Evolutionary conservation across 2,888 invertebrate species (phyloP), one percentile per base, ranked within the genome.

Genomic region (Seira sanloemensis): DNA sequence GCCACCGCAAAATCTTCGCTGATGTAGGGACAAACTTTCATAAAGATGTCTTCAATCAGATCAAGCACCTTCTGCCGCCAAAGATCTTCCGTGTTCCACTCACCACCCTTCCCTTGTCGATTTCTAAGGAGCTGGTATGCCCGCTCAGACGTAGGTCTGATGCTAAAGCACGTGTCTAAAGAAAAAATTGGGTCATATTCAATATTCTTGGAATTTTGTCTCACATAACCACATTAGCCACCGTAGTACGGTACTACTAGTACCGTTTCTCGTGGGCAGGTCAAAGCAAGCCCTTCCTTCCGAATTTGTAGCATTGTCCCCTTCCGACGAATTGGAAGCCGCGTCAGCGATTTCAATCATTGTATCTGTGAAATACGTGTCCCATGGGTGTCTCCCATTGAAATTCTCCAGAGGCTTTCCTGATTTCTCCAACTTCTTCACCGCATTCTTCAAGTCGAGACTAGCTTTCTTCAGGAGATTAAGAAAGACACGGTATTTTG

Each of bases 31-130:
- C 81, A 84, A 25, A 66, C 74, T 9, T 68, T 54, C 5, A 1
- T 16, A 54, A 78, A 84, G 9, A 86, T 76, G 4, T 74, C 25
- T 26, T 67, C 80, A 0, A 86, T 65, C 23, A 81, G 26, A 2
- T 84, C 72, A 0, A 86, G 19, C 0, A 86, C 68, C 1, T 69
- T 66, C 4, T 72, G 16, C 16, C 84, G 54, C 86, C 86, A 86
- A 16, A 16, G 0, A 24, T 81, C 62, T 2, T 72, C 73, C 1
- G 24, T 9, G 1, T 16, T 12, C 75, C 77, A 84, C 16, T 78
- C 54, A 7, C 0, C 7, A 1, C 66, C 68, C 58, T 78, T 72
- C 0, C 73, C 76, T 46, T 74, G 21, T 18, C 78, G n/a, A 19
- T 78, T 74, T 54, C 71, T 65, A 0, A 75, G 18, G 4, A 86